Conservation (phyloP, 2,113 vertebrate species). For the Galeopterus variegatus region DNA sequence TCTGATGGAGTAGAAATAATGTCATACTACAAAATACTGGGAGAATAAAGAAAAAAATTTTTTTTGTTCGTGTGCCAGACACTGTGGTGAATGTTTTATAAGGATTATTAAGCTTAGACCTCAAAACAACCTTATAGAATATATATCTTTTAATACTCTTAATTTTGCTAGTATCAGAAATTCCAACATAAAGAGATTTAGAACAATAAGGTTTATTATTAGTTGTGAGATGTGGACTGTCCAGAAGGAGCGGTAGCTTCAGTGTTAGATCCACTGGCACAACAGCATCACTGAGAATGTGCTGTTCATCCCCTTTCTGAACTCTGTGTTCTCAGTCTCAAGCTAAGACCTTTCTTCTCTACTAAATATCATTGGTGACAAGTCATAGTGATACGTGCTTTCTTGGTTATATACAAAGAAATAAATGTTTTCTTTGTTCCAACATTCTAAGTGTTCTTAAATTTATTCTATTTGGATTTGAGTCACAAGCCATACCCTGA, state of each 20-base stretch:
- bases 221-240: background rate
- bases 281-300: accelerated
- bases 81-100: background rate
- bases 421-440: background rate
- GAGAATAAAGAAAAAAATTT: background rate
- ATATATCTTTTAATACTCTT: background rate
- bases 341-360: background rate
- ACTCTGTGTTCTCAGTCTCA: background rate
- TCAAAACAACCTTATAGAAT: background rate
- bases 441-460: background rate
- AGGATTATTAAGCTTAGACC: background rate
- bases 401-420: background rate
- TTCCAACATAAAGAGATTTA: background rate
- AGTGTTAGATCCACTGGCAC: background rate
- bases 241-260: background rate
- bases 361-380: background rate
- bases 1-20: background rate
- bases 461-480: background rate
- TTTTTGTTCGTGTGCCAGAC: background rate
- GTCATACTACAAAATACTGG: background rate
- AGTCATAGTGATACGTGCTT: background rate
- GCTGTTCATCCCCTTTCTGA: background rate
- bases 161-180: background rate
- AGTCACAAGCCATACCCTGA: background rate
- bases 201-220: background rate